These are phyloP conservation scores for Blennius ocellaris DNA, from an alignment of 2,113 vertebrate species.

Conservation along the genomic window DNA sequence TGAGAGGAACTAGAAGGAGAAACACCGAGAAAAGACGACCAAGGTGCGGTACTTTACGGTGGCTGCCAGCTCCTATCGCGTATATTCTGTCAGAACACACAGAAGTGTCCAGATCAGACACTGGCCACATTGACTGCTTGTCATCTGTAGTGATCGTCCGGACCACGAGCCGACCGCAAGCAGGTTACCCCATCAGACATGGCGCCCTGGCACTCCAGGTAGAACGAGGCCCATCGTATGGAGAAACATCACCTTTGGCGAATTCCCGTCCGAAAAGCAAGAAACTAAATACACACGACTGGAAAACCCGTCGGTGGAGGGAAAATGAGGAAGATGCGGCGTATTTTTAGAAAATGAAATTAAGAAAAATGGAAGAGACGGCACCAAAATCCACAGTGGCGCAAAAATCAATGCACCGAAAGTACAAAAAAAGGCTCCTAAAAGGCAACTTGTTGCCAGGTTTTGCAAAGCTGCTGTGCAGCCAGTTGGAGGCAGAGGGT, in stretches of 20 bases:
- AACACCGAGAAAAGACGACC: conserved; percentile 44
- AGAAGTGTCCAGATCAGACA: conserved; percentile 36
- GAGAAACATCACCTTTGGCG: conserved; percentile 42
- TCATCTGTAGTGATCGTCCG: conserved; percentile 57
- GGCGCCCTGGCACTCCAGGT: conserved; percentile 58
- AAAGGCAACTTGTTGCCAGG: conserved; percentile 80
- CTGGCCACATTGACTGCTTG: conserved; percentile 43
- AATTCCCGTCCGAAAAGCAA: conserved; percentile 55
- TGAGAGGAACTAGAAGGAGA: conserved; percentile 50
- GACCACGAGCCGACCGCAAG: conserved; percentile 44
- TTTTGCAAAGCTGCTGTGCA: conserved; percentile 79
- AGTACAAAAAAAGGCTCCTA: conserved; percentile 52
- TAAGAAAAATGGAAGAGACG: conserved; percentile 9
- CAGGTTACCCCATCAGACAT: conserved; percentile 60
- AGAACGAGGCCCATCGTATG: conserved; percentile 59
- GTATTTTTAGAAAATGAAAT: conserved; percentile 25
- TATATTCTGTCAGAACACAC: conserved; percentile 45
- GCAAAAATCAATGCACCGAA: conserved; percentile 52
- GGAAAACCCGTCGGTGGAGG: conserved; percentile 19
- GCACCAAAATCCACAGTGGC: conserved; percentile 56
- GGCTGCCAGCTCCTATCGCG: conserved; percentile 33
- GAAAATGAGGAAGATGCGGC: not conserved
- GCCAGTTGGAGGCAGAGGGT: conserved; percentile 81
- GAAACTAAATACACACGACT: conserved; percentile 41
- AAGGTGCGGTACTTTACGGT: conserved; percentile 59